phyloP scores from a whole-genome alignment of 64 coral and sea anemone species.

The Orbicella faveolata region DNA sequence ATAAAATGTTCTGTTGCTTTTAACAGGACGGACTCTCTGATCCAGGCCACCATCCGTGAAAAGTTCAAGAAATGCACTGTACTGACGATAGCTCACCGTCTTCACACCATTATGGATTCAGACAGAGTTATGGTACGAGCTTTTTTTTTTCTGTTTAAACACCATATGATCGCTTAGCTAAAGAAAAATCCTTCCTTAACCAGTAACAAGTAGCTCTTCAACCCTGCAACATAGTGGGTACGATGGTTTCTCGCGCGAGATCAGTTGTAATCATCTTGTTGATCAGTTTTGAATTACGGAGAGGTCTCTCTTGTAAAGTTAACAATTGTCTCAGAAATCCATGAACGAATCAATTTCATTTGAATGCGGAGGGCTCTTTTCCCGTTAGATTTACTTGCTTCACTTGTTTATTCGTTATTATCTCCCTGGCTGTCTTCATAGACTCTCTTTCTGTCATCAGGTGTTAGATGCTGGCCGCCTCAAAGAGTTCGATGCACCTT shows the following conservation, averaged over 20 bases:
- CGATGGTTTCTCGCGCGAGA: no score
- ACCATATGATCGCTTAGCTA: not conserved
- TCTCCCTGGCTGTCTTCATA: not conserved
- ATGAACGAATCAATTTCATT: no score
- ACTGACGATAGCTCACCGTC: slow-evolving; percentile 59
- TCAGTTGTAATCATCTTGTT: no score
- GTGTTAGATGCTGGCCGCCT: slow-evolving; percentile 51
- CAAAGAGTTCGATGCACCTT: slow-evolving; percentile 60
- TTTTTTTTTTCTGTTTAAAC: not conserved
- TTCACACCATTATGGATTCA: slow-evolving; percentile 62
- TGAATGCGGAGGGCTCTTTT: no score
- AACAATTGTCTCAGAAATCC: no score
- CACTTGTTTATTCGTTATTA: not conserved
- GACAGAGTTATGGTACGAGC: slow-evolving; percentile 17
- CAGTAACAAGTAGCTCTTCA: no score
- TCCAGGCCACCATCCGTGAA: slow-evolving; percentile 60
- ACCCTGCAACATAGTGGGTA: no score
- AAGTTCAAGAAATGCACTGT: slow-evolving; percentile 67
- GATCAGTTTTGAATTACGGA: no score
- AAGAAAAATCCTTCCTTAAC: no score
- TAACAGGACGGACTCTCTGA: slow-evolving; percentile 41
- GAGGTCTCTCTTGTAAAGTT: no score
- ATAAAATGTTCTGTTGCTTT: not conserved
- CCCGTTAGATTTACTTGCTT: not conserved
- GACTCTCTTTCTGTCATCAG: not conserved